Conservation (phyloP, 2,797 vertebrate genomes). For the Pelodytes ibericus region DNA sequence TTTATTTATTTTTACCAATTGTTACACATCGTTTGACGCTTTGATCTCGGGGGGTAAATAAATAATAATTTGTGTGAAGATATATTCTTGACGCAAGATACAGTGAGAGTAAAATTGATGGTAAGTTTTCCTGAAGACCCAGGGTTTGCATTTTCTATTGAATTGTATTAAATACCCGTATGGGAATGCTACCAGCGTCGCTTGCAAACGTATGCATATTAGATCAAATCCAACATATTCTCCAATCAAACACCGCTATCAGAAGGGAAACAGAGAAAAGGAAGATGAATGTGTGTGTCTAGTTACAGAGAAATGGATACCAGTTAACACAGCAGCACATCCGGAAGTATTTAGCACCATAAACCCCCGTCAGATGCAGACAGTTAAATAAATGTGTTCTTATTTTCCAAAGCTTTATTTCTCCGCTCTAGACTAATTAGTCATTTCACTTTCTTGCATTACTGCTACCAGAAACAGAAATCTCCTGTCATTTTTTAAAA, state of each 20-base stretch:
- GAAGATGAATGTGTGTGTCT: too few species aligned
- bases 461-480: too few species aligned
- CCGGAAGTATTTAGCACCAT: too few species aligned
- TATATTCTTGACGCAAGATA: neutral
- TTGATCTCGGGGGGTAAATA: neutral
- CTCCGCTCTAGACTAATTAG: too few species aligned
- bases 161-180: conserved; percentile 4
- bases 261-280: neutral
- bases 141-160: conserved; percentile 4
- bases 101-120: neutral
- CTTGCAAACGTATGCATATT: neutral
- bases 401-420: too few species aligned
- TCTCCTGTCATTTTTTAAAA: too few species aligned
- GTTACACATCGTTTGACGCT: neutral
- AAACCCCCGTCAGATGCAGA: too few species aligned
- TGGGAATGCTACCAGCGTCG: neutral
- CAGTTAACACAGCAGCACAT: too few species aligned
- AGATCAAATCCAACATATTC: conserved; percentile 3
- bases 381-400: too few species aligned
- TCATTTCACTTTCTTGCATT: too few species aligned
- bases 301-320: too few species aligned
- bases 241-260: conserved; percentile 17
- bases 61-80: neutral
- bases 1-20: neutral
- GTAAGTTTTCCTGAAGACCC: neutral